A percentile compares a stretch with the other conserved stretches of the same genome.
Conservation (phyloP, 2,113 vertebrate genomes). For the Caracal caracal region DNA sequence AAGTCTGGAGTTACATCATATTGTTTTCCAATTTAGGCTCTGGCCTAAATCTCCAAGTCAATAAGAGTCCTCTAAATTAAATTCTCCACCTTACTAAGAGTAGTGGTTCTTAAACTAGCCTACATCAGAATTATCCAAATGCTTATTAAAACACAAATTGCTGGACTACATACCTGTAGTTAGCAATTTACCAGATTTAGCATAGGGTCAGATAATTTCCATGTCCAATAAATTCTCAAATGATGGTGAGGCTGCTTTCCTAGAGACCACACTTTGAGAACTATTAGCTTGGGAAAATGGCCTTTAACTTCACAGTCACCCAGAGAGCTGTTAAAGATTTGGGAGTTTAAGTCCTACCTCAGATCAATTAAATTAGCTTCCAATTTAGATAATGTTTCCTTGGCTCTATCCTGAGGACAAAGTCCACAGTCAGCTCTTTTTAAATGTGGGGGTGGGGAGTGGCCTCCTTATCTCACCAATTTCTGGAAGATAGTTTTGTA, state of each 20-base stretch:
- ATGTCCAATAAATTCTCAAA: background rate
- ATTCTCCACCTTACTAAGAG: background rate
- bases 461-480: background rate
- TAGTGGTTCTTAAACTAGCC: background rate
- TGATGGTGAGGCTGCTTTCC: background rate
- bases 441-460: background rate
- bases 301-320: background rate
- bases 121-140: background rate
- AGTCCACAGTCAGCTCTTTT: background rate
- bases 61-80: background rate
- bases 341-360: background rate
- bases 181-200: background rate
- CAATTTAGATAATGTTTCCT: slow-evolving; percentile 15
- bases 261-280: background rate
- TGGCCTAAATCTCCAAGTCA: background rate
- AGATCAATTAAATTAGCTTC: background rate
- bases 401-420: background rate
- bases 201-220: background rate
- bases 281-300: background rate
- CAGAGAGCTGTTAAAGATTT: background rate
- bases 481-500: background rate
- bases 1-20: background rate
- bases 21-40: background rate
- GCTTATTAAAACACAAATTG: background rate
- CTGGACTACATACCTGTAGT: background rate